Evolutionary conservation across 2,888 invertebrate genomes (phyloP), one percentile per base, ranked within the genome.

Genomic region (Napeogenes sylphis): DNA sequence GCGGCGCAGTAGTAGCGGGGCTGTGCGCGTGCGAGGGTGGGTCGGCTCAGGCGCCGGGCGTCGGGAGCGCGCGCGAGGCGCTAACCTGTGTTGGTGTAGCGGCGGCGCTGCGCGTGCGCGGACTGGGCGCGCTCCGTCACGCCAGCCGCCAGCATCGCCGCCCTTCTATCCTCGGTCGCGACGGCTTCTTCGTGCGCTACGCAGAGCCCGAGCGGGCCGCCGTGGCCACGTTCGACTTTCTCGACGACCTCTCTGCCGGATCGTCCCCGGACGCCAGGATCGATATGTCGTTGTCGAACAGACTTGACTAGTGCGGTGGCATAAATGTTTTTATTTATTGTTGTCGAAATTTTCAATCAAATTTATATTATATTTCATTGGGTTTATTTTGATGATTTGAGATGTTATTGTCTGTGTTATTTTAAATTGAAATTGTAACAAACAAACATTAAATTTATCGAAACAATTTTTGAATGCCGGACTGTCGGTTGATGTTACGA

Each of bases 151-250:
- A 82, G 78, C 76, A 71, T 76, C 91, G 84, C 75, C 91, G 95
- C 63, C 94, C 95, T 57, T 93, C 94, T 77, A 95, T 95, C 88
- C 92, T 95, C 77, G 95, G 94, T 73, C 92, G 95, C 66, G 93
- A 93, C 69, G 95, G 94, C 76, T 94, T 95, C 91, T 95, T 93
- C 92, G 93, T 94, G 67, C 92, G 95, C 73, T 95, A 93, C 90
- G 95, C 95, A 56, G 94, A 94, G 73, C 93, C 94, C 77, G 95
- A 95, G 80, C 92, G 92, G 68, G 95, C 94, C 79, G 95, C 95
- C 68, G 94, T 95, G 72, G 94, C 95, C 68, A 93, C 93, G 74
- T 95, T 95, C 89, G 95, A 95, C 89, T 95, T 95, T 91, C 92
- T 95, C 74, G 94, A 95, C 84, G 94, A 94, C 75, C 84, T 94